phyloP scores from a whole-genome alignment of 2,113 vertebrate species.

The Opisthocomus hoazin region DNA sequence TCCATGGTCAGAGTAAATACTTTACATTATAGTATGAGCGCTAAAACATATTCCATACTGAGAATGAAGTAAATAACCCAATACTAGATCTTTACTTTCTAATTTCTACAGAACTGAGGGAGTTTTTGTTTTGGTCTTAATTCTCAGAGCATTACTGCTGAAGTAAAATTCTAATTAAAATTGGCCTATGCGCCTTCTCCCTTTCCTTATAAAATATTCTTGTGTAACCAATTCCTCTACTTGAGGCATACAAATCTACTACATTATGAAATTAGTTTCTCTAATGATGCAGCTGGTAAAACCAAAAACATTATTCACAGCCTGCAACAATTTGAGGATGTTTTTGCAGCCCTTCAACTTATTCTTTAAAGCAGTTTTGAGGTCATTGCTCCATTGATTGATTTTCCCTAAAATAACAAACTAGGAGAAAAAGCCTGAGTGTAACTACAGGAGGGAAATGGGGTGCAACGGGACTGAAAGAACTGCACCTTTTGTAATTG shows the following conservation, averaged over 20 bases:
- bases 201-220: not conserved
- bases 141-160: not conserved
- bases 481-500: not conserved
- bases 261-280: conserved; percentile 1
- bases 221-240: not conserved
- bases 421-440: not conserved
- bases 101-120: not conserved
- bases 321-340: not conserved
- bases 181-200: not conserved
- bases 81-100: not conserved
- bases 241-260: not conserved
- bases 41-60: not conserved
- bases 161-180: conserved; percentile 47
- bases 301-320: conserved; percentile 30
- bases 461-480: not conserved
- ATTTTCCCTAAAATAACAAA: not conserved
- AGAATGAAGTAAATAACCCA: not conserved
- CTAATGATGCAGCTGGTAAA: conserved; percentile 20
- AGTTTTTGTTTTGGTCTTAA: not conserved
- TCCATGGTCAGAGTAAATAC: not conserved
- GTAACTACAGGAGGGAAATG: not conserved
- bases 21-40: not conserved
- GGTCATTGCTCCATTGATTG: not conserved
- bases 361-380: not conserved
- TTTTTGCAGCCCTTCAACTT: not conserved